A percentile compares a stretch with the other conserved stretches of the same genome.
Evolutionary conservation across 2,888 invertebrate genomes (phyloP).

Genomic region (Hirtodrosophila duncani): DNA sequence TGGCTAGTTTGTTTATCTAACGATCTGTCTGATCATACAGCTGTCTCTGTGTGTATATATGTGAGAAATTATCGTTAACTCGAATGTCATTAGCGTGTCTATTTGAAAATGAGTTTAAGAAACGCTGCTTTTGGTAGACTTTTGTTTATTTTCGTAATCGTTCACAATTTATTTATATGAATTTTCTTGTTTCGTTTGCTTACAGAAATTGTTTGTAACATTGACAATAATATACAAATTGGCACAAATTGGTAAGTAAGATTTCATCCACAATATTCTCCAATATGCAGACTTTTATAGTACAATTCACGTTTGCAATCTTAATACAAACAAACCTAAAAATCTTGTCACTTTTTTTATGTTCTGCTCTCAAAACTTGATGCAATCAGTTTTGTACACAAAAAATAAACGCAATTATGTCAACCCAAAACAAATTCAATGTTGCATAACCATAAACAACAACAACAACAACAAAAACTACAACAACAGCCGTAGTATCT

Average conservation of each 20-base stretch:
- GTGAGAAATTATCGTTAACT: conserved; percentile 9
- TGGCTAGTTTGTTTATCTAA: conserved; percentile 26
- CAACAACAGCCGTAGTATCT: too few relatives aligned
- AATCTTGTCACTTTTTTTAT: too few relatives aligned
- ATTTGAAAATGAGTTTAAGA: not conserved
- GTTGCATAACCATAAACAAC: conserved; percentile 35
- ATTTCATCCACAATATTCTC: too few relatives aligned
- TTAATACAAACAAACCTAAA: too few relatives aligned
- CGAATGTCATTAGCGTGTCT: conserved; percentile 16
- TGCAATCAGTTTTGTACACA: too few relatives aligned
- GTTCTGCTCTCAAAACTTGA: too few relatives aligned
- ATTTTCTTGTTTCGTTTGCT: not conserved
- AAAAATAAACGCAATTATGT: conserved; percentile 5
- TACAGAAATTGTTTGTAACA: conserved; percentile 30
- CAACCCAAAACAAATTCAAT: conserved; percentile 19
- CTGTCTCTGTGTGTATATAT: conserved; percentile 2
- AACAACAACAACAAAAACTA: conserved; percentile 7
- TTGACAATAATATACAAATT: conserved; percentile 46
- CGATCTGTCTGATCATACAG: too few relatives aligned
- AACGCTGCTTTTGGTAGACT: not conserved
- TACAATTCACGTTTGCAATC: too few relatives aligned
- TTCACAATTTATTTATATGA: not conserved
- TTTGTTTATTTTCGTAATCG: not conserved
- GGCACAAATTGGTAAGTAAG: conserved; percentile 37
- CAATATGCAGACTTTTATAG: too few relatives aligned